Evolutionary conservation across 2,113 vertebrate species (phyloP).

Genomic region (Plecotus auritus): DNA sequence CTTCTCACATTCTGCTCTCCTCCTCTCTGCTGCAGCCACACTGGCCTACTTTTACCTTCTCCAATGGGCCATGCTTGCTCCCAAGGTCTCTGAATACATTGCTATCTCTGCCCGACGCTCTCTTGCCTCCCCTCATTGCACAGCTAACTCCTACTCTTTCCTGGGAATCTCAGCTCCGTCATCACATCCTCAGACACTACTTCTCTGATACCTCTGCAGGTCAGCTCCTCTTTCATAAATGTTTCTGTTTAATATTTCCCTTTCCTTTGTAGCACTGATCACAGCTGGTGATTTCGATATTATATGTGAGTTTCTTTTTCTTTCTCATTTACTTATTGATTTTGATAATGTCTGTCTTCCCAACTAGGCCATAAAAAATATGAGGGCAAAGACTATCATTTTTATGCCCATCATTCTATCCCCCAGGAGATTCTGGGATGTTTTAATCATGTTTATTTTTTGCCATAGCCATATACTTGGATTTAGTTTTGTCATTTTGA

Average conservation of each 20-base stretch:
- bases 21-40: neutral
- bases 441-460: conserved; percentile 9
- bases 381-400: neutral
- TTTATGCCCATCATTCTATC: neutral
- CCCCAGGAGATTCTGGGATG: neutral
- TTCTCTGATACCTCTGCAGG: neutral
- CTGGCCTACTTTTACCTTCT: neutral
- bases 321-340: neutral
- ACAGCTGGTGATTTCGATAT: neutral
- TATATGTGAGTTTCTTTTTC: neutral
- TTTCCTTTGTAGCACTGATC: neutral
- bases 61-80: no score
- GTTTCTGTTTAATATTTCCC: neutral
- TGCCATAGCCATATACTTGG: neutral
- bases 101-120: neutral
- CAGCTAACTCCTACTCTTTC: neutral
- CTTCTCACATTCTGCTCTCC: neutral
- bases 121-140: neutral
- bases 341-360: neutral
- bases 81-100: neutral
- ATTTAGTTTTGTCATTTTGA: neutral
- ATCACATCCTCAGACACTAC: neutral
- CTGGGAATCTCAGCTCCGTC: neutral
- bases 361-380: neutral
- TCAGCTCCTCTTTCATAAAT: neutral